phyloP scores from a whole-genome alignment of 1,140 invertebrate species.

The Drosophila quadrilineata region DNA sequence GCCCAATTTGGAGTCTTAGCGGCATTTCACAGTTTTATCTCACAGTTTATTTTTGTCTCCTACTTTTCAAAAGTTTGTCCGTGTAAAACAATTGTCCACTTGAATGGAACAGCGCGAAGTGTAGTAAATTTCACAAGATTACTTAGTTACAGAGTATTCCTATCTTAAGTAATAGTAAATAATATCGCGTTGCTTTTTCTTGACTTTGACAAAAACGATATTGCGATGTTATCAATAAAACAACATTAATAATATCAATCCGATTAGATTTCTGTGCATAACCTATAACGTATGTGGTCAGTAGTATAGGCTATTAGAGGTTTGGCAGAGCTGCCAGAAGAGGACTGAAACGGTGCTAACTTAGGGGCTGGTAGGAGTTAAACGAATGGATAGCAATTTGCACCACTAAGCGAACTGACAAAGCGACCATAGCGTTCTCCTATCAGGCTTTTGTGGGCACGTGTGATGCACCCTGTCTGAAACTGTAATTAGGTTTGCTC shows the following conservation, averaged over 20 bases:
- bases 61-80: conserved; percentile 5
- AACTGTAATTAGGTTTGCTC: conserved; percentile 75
- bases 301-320: no score
- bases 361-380: conserved; percentile 37
- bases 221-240: no score
- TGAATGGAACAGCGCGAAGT: conserved; percentile 39
- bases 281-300: no score
- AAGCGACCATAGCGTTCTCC: conserved; percentile 54
- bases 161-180: no score
- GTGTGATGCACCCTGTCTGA: conserved; percentile 34
- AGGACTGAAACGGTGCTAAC: background rate
- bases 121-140: no score
- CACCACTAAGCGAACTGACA: conserved; percentile 70
- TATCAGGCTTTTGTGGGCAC: no score
- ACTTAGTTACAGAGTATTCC: no score
- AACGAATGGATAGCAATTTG: conserved; percentile 75
- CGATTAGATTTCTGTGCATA: no score
- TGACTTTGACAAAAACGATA: no score
- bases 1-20: background rate
- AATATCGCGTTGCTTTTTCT: no score
- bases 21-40: conserved; percentile 28
- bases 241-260: no score
- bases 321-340: background rate
- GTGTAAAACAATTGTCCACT: conserved; percentile 54
- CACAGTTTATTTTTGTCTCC: conserved; percentile 21